phyloP scores from a whole-genome alignment of 2,113 vertebrate species.

The Dascyllus trimaculatus region DNA sequence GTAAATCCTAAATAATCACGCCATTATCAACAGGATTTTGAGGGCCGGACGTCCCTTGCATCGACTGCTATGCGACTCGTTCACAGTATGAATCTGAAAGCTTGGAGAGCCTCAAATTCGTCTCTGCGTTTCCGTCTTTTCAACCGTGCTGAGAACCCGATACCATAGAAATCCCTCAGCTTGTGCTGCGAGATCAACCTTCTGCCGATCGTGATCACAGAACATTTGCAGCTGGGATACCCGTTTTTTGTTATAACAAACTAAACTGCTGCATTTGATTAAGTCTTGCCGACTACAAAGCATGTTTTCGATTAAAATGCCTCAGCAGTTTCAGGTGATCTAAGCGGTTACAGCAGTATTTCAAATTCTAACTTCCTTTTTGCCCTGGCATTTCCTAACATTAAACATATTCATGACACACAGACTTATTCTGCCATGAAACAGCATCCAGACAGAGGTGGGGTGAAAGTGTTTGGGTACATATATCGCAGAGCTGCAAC shows the following conservation, averaged over 20 bases:
- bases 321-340: not conserved
- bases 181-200: not conserved
- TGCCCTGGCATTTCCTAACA: not conserved
- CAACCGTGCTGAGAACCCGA: constrained; percentile 1
- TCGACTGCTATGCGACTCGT: not conserved
- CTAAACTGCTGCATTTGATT: not conserved
- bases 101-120: not conserved
- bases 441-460: not conserved
- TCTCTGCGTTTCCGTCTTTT: constrained; percentile 16
- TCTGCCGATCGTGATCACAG: constrained; percentile 11
- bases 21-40: not conserved
- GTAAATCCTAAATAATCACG: constrained; percentile 2
- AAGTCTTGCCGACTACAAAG: not conserved
- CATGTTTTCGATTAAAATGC: not conserved
- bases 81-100: not conserved
- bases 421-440: not conserved
- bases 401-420: not conserved
- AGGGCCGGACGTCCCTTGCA: not conserved
- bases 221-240: not conserved
- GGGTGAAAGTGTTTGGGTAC: not conserved
- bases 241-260: not conserved
- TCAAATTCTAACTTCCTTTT: not conserved
- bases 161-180: not conserved
- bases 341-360: not conserved
- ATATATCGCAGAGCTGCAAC: not conserved